Evolutionary conservation across 2,888 invertebrate genomes (phyloP).

Genomic region (Notocelia uddmanniana): DNA sequence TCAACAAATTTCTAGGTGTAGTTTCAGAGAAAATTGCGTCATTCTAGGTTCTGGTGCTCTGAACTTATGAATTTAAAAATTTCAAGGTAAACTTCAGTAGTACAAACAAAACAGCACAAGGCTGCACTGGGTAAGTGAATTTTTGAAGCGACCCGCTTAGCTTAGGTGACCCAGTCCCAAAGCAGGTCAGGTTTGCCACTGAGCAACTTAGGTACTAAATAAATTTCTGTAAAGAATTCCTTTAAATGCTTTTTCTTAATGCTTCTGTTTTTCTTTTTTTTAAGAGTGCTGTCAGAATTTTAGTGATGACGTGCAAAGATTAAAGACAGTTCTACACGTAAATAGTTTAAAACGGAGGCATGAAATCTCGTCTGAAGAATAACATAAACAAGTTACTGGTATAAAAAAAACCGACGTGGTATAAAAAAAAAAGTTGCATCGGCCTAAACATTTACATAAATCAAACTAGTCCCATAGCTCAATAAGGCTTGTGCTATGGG

Average conservation of each 20-base stretch:
- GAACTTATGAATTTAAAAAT: neutral
- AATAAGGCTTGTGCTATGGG: no score
- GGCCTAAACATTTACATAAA: no score
- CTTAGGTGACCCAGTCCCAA: constrained; percentile 25
- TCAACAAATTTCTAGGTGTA: no score
- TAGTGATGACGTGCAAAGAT: neutral
- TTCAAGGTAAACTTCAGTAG: constrained; percentile 15
- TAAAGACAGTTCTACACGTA: neutral
- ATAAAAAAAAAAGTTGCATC: no score
- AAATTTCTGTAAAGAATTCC: neutral
- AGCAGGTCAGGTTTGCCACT: constrained; percentile 28
- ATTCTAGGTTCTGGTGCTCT: neutral
- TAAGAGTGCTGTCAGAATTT: neutral
- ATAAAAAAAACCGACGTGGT: no score
- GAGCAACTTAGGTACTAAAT: constrained; percentile 28
- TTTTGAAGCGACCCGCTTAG: constrained; percentile 32
- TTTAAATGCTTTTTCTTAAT: no score
- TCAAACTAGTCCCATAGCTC: no score
- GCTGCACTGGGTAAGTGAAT: constrained; percentile 12
- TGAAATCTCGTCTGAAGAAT: no score
- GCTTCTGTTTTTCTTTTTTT: no score
- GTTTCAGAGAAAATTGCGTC: neutral
- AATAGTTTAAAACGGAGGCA: no score
- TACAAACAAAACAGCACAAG: constrained; percentile 7
- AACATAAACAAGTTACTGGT: no score